Evolutionary conservation across 2,888 invertebrate genomes (phyloP).

Genomic region (Aplocera efformata): DNA sequence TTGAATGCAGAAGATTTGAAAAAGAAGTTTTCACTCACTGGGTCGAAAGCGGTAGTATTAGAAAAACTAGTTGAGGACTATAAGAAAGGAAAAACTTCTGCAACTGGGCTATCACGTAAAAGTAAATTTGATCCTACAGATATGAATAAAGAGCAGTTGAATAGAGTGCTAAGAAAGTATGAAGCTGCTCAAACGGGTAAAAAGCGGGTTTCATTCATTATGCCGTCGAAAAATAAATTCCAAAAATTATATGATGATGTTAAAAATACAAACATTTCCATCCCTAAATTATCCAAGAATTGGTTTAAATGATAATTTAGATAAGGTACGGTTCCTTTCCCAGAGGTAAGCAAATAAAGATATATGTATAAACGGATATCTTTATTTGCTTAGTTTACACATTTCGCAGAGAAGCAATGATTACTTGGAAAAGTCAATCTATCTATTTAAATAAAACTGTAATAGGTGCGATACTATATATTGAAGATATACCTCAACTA

Average conservation of each 20-base stretch:
- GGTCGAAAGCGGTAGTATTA: constrained; percentile 20
- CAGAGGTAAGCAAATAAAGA: too few relatives aligned
- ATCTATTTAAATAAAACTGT: too few relatives aligned
- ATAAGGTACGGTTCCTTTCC: too few relatives aligned
- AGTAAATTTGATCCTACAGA: constrained; percentile 30
- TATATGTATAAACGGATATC: too few relatives aligned
- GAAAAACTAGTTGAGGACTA: constrained; percentile 29
- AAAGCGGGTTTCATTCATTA: constrained; percentile 6
- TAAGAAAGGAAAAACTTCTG: constrained; percentile 30
- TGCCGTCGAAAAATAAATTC: constrained; percentile 1
- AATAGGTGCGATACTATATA: too few relatives aligned
- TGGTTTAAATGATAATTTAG: not conserved
- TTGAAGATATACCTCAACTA: too few relatives aligned
- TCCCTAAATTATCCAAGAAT: not conserved
- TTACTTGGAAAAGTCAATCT: too few relatives aligned
- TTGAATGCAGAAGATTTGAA: constrained; percentile 29
- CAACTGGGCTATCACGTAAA: constrained; percentile 31
- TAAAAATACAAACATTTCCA: constrained; percentile 1
- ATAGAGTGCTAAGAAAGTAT: constrained; percentile 33
- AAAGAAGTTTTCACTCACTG: constrained; percentile 24
- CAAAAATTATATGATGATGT: constrained; percentile 1
- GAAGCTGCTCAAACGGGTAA: constrained; percentile 24
- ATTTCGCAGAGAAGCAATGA: too few relatives aligned
- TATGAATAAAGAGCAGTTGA: constrained; percentile 31
- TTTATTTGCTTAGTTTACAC: too few relatives aligned